These are phyloP conservation scores for Cheilosia pagana DNA, from an alignment of 2,888 invertebrate species.

Conservation along the genomic window DNA sequence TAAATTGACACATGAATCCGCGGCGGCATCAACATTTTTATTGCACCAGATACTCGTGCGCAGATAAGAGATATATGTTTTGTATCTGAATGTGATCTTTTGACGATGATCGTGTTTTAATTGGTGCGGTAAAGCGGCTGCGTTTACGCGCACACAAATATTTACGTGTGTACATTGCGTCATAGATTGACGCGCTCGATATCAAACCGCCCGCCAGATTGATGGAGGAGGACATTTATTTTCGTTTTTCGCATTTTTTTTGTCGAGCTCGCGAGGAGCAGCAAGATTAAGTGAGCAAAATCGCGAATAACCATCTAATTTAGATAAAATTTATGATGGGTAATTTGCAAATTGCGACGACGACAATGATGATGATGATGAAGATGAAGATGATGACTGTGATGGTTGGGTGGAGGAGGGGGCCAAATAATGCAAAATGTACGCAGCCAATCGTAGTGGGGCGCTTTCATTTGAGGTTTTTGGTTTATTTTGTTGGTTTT, in stretches of 20 bases:
- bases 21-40: constrained; percentile 34
- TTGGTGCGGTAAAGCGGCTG: constrained; percentile 5
- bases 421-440: neutral
- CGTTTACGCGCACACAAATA: constrained; percentile 22
- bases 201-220: constrained; percentile 12
- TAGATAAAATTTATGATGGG: constrained; percentile 68
- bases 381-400: constrained; percentile 21
- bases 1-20: constrained; percentile 44
- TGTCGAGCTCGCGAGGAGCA: neutral
- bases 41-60: constrained; percentile 19
- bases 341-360: constrained; percentile 63
- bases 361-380: constrained; percentile 19
- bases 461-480: constrained; percentile 49
- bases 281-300: constrained; percentile 33
- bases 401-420: constrained; percentile 10
- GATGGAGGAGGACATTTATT: neutral
- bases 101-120: constrained; percentile 53
- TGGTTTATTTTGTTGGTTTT: constrained; percentile 20
- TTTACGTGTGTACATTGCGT: constrained; percentile 51
- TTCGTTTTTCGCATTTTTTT: constrained; percentile 3
- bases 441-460: constrained; percentile 35
- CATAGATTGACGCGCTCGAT: constrained; percentile 47
- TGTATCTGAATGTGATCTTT: constrained; percentile 13
- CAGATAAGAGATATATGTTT: constrained; percentile 32
- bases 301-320: constrained; percentile 63